Evolutionary conservation across 2,797 vertebrate genomes (phyloP).

Genomic region (Typhlichthys eigenmanni): DNA sequence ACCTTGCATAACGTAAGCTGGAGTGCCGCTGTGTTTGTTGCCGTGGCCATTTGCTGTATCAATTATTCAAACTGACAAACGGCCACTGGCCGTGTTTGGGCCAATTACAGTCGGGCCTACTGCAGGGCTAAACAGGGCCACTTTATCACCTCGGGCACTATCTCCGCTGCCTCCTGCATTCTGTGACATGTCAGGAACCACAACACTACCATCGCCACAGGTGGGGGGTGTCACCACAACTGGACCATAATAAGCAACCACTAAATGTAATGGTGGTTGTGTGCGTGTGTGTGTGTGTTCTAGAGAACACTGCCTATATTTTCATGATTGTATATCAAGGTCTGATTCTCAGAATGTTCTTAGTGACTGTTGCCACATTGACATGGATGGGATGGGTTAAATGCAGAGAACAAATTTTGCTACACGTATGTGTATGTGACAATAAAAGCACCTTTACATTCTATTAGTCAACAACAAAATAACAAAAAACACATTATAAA

Average conservation of each 20-base stretch:
- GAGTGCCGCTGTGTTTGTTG: conserved; percentile 51
- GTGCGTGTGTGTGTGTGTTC: conserved; percentile 10
- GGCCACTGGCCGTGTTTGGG: conserved; percentile 72
- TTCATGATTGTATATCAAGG: too few relatives aligned
- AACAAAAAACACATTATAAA: too few relatives aligned
- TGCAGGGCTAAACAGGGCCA: conserved; percentile 73
- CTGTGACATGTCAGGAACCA: conserved; percentile 70
- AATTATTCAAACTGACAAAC: conserved; percentile 79
- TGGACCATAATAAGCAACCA: conserved; percentile 66
- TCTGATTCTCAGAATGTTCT: too few relatives aligned
- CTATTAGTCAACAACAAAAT: too few relatives aligned
- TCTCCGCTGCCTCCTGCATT: conserved; percentile 60
- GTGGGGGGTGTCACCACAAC: conserved; percentile 60
- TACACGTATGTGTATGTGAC: too few relatives aligned
- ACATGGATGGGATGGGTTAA: too few relatives aligned
- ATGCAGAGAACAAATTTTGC: too few relatives aligned
- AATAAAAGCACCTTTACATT: too few relatives aligned
- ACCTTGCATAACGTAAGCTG: conserved; percentile 42
- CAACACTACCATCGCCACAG: conserved; percentile 68
- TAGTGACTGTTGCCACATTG: too few relatives aligned
- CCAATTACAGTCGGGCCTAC: conserved; percentile 76
- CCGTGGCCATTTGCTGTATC: conserved; percentile 65
- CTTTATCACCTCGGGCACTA: conserved; percentile 55
- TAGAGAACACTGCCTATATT: background rate
- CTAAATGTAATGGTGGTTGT: conserved; percentile 60